Evolutionary conservation across 2,888 invertebrate species (phyloP).

Genomic region (Crossocerus cetratus): DNA sequence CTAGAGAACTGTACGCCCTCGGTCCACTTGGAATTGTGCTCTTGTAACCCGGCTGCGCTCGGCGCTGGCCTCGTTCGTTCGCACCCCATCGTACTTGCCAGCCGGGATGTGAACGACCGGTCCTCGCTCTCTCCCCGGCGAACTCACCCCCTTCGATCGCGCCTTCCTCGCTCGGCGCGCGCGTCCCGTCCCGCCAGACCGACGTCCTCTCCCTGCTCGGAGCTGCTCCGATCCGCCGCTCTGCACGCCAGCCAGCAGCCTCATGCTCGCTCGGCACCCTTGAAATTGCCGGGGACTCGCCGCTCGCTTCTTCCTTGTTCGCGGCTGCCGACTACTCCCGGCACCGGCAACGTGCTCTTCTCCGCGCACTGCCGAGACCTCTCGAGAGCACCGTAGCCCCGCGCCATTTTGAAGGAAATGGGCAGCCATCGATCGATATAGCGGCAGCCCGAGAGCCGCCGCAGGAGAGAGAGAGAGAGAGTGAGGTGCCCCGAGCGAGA

Average conservation of each 20-base stretch:
- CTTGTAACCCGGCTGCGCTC: too few species aligned
- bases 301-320: too few species aligned
- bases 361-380: slow-evolving; percentile 27
- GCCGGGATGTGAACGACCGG: slow-evolving; percentile 7
- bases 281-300: too few species aligned
- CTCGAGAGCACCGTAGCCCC: slow-evolving; percentile 35
- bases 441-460: slow-evolving; percentile 56
- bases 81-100: slow-evolving; percentile 3
- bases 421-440: slow-evolving; percentile 71
- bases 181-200: background rate
- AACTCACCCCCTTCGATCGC: background rate
- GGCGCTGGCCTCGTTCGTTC: background rate
- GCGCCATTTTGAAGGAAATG: slow-evolving; percentile 74
- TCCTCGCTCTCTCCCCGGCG: slow-evolving; percentile 2
- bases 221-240: background rate
- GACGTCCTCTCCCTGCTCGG: background rate
- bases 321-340: background rate
- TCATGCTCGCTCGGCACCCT: background rate
- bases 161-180: background rate
- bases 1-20: background rate
- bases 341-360: slow-evolving; percentile 43
- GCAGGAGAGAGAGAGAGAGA: background rate
- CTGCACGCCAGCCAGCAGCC: background rate
- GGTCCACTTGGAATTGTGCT: too few species aligned
- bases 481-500: background rate